These are phyloP conservation scores for Grantiella picta DNA, from an alignment of 2,113 vertebrate genomes.

Conservation along the genomic window DNA sequence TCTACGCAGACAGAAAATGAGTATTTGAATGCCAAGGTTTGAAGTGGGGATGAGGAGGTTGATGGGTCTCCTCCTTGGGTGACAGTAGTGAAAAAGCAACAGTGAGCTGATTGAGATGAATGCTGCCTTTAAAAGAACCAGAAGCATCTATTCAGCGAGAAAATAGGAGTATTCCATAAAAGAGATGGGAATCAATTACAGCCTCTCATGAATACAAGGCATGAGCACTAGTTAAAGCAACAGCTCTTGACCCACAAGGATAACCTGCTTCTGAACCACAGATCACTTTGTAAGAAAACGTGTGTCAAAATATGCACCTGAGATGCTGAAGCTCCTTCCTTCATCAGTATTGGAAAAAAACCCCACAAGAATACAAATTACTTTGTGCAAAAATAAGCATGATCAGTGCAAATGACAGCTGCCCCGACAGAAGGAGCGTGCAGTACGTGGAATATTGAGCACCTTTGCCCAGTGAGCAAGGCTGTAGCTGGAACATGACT, in stretches of 20 bases:
- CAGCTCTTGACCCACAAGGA: conserved; percentile 16
- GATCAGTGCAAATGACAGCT: conserved; percentile 21
- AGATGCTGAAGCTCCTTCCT: conserved; percentile 4
- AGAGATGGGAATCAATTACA: conserved; percentile 16
- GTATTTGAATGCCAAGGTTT: neutral
- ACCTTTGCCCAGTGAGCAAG: neutral
- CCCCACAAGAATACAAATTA: neutral
- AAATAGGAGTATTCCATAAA: conserved; percentile 20
- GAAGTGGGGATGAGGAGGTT: neutral
- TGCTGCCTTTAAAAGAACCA: conserved; percentile 43
- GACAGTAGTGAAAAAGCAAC: neutral
- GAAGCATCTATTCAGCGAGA: neutral
- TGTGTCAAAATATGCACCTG: neutral
- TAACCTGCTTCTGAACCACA: conserved; percentile 41
- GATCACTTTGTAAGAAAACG: conserved; percentile 8
- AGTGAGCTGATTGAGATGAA: conserved; percentile 3
- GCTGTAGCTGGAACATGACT: neutral
- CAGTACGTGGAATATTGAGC: neutral
- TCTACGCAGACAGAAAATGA: neutral
- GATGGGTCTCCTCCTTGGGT: neutral
- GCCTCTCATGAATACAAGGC: conserved; percentile 27
- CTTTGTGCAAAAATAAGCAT: neutral
- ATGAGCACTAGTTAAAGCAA: conserved; percentile 10
- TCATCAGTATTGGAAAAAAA: neutral
- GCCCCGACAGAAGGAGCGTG: neutral